phyloP scores from a whole-genome alignment of 1,140 invertebrate species.

The Theocolax elegans region DNA sequence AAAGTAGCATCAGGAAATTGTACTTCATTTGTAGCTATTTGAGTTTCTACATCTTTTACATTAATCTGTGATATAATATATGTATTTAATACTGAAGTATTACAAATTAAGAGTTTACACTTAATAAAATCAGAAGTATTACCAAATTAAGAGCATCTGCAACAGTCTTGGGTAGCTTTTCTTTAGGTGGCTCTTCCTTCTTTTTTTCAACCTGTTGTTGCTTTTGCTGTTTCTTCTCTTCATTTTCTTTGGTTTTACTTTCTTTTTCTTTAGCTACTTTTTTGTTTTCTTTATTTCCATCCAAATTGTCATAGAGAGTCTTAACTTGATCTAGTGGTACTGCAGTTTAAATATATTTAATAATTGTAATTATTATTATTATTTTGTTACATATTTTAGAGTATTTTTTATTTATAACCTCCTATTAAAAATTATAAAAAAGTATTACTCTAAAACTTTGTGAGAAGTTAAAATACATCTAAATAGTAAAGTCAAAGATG shows the following conservation, averaged over 20 bases:
- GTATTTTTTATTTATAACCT: not conserved
- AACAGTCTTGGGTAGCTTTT: slow-evolving; percentile 74
- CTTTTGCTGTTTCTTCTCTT: slow-evolving; percentile 64
- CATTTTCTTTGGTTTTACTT: slow-evolving; percentile 64
- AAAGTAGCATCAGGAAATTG: slow-evolving; percentile 73
- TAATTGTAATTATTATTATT: not conserved
- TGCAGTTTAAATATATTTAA: slow-evolving; percentile 45
- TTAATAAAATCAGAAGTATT: slow-evolving; percentile 41
- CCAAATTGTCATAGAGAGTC: slow-evolving; percentile 63
- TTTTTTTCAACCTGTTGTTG: slow-evolving; percentile 56
- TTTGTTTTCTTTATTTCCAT: slow-evolving; percentile 64
- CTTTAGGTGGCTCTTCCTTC: slow-evolving; percentile 59
- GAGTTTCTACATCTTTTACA: slow-evolving; percentile 66
- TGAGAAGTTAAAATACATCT: no score
- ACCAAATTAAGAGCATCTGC: slow-evolving; percentile 75
- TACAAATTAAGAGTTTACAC: not conserved
- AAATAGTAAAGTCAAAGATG: no score
- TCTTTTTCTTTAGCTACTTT: slow-evolving; percentile 61
- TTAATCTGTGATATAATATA: slow-evolving; percentile 68
- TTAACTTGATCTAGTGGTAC: slow-evolving; percentile 67
- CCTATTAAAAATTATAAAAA: not conserved
- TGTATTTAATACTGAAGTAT: not conserved
- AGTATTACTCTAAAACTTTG: no score
- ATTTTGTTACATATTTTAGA: not conserved
- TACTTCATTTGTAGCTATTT: slow-evolving; percentile 68